These are phyloP conservation scores for Ctenoplectra terminalis DNA, from an alignment of 1,140 invertebrate species.

Conservation along the genomic window DNA sequence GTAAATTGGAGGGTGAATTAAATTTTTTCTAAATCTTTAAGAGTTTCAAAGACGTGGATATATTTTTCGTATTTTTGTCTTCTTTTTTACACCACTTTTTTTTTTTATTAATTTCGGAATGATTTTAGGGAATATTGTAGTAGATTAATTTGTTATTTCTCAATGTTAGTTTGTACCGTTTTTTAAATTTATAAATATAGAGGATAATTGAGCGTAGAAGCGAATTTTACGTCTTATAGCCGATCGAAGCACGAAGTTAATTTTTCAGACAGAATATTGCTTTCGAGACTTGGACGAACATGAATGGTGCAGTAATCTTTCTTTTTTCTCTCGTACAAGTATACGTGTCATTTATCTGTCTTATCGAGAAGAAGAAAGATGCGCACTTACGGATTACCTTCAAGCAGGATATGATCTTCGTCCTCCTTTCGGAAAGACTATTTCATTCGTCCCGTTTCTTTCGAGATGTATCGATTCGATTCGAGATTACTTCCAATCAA, in stretches of 20 bases:
- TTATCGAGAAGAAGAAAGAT: not conserved
- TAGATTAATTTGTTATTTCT: too few relatives aligned
- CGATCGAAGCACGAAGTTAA: not conserved
- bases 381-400: constrained; percentile 15
- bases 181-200: too few relatives aligned
- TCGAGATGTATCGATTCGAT: not conserved
- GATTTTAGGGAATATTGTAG: too few relatives aligned
- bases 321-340: not conserved
- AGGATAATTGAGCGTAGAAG: too few relatives aligned
- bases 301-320: not conserved
- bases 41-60: too few relatives aligned
- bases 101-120: too few relatives aligned
- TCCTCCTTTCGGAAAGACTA: not conserved
- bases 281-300: too few relatives aligned
- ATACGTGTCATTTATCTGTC: not conserved
- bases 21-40: too few relatives aligned
- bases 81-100: too few relatives aligned
- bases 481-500: constrained; percentile 7
- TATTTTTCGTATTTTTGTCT: too few relatives aligned
- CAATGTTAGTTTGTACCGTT: too few relatives aligned
- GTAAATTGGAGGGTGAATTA: too few relatives aligned
- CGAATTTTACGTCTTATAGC: not conserved
- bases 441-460: constrained; percentile 1
- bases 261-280: not conserved
- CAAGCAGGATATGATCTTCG: constrained; percentile 22